Evolutionary conservation across 2,113 vertebrate genomes (phyloP), one percentile per base, ranked within the genome.

Genomic region (Nipponia nippon): DNA sequence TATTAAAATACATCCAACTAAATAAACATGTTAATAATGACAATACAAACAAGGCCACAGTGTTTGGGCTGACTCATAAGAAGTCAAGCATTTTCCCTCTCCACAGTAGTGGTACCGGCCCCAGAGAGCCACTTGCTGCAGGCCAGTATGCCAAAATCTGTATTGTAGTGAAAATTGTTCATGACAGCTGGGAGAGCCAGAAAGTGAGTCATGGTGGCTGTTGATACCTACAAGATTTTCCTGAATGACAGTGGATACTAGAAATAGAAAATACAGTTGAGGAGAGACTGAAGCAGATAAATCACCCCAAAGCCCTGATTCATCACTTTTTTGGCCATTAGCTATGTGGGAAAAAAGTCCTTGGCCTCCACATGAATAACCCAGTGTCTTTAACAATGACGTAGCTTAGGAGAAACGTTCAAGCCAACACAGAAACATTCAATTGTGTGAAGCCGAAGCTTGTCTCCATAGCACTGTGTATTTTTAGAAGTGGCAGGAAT

Each of bases 241-340:
- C 92, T 96, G 86, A 95, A 81, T 90, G 89, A 87, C 90, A 81
- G 21, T 29, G 38, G 65, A 8, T 87, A 47, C 87, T 87, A 83
- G 90, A 97, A 97, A 97, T 97, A 97, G 96, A 75, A 97, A 94
- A 90, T 49, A 63, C 47, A 67, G 47, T 87, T 40, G 65, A 82
- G 67, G 59, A 92, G 79, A 34, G 83, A 40, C 71, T 16, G 42
- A 83, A 86, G 63, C 27, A 78, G 58, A 94, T 59, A 92, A 94
- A 94, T 93, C 76, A 89, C 20, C 59, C 67, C 40, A 61, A 95
- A 78, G 93, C 14, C 44, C 90, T 89, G 92, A 97, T 55, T 97
- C 92, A 95, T 93, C 94, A 86, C 19, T 81, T 92, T 66, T 93
- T 78, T 95, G 89, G 76, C 88, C 38, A 53, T 83, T 59, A 83